Conservation (phyloP, 1,140 invertebrate genomes). For the Drosophila bifasciata region DNA sequence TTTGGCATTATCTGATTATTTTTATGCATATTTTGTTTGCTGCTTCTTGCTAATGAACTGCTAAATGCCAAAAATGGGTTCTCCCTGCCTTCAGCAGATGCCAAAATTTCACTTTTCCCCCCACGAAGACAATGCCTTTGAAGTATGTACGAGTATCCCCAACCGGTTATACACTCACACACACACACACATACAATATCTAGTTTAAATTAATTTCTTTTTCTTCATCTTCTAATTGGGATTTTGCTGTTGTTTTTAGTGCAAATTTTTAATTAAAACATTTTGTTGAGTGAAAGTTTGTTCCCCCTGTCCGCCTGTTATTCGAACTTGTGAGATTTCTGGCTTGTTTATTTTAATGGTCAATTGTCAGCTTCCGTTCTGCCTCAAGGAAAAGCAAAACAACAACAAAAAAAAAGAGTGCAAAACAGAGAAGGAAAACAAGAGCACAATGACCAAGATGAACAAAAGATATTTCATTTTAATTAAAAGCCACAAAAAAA, state of each 20-base stretch:
- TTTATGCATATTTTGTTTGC: constrained; percentile 47
- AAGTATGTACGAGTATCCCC: constrained; percentile 7
- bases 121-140: too few species aligned
- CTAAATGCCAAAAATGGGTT: constrained; percentile 71
- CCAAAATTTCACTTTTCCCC: constrained; percentile 74
- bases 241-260: constrained; percentile 39
- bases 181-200: constrained; percentile 45
- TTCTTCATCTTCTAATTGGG: constrained; percentile 48
- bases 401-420: constrained; percentile 53
- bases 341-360: constrained; percentile 54
- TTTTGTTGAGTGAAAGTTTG: constrained; percentile 69
- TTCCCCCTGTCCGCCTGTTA: neutral
- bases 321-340: constrained; percentile 36
- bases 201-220: constrained; percentile 77
- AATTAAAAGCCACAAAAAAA: constrained; percentile 67
- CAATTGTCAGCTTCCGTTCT: constrained; percentile 75
- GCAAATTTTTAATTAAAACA: constrained; percentile 70
- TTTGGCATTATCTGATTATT: constrained; percentile 54
- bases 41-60: constrained; percentile 59
- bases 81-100: constrained; percentile 13
- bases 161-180: constrained; percentile 62
- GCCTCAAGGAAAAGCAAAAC: neutral
- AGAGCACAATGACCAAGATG: constrained; percentile 7
- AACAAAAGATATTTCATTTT: constrained; percentile 58
- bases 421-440: constrained; percentile 27